Evolutionary conservation across 2,888 invertebrate genomes (phyloP).

Genomic region (Watsonalla cultraria): DNA sequence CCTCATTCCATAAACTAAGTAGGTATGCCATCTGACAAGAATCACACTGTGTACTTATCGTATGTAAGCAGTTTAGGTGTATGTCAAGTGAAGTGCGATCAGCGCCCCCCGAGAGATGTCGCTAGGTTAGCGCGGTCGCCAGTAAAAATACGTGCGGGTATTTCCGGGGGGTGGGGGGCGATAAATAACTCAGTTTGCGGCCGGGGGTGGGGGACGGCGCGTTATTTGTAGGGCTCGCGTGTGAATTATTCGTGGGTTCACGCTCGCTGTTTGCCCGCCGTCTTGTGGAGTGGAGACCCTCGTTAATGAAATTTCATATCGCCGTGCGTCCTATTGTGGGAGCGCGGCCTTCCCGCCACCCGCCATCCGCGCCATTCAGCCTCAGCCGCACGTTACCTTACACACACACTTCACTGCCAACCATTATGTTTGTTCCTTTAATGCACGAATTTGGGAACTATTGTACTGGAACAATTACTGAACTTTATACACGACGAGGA

Average conservation of each 20-base stretch:
- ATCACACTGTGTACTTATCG: not conserved
- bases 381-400: not conserved
- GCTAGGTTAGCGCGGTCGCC: constrained; percentile 47
- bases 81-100: constrained; percentile 22
- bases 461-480: constrained; percentile 10
- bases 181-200: constrained; percentile 77
- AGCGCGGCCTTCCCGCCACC: not conserved
- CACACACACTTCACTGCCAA: not conserved
- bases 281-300: constrained; percentile 67
- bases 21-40: too few relatives aligned
- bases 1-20: too few relatives aligned
- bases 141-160: constrained; percentile 75
- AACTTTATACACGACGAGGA: not conserved
- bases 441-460: constrained; percentile 21
- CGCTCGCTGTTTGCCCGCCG: constrained; percentile 71
- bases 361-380: constrained; percentile 2
- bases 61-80: constrained; percentile 6
- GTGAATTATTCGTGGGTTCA: constrained; percentile 78
- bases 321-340: constrained; percentile 14
- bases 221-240: constrained; percentile 78
- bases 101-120: constrained; percentile 60
- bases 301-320: constrained; percentile 77
- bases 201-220: constrained; percentile 39
- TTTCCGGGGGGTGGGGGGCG: constrained; percentile 61
- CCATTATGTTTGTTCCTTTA: constrained; percentile 31